Evolutionary conservation across 2,797 vertebrate genomes (phyloP), one percentile per base, ranked within the genome.

Genomic region (Spheniscus humboldti): DNA sequence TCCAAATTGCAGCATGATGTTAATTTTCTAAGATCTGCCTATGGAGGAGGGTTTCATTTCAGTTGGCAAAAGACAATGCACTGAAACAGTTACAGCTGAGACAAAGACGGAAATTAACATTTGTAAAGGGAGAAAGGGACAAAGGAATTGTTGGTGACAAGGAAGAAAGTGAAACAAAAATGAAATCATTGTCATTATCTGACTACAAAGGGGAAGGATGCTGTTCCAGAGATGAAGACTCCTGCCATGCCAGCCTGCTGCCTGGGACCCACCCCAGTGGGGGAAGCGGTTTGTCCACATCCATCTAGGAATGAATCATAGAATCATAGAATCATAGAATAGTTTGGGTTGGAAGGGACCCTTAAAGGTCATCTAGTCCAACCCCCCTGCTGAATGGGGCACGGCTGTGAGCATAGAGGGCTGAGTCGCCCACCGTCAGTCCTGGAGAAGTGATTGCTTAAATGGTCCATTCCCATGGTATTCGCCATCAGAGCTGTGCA

Each of bases 61-160:
- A 73, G 50, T 87, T 80, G 68, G 72, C 81, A 84, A 83, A 94
- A 88, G 89, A 96, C 94, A 97, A 96, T 94, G 64, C 73, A 63
- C 50, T 63, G 48, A 83, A 97, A 94, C 85, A 87, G 92, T 82
- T 71, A 88, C 71, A 85, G 86, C 71, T 6, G 31, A 93, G 93
- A 96, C 86, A 97, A 96, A 93, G 81, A 56, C 0, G 0, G 86
- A 79, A 96, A 96, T 97, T 96, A 96, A 83, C 89, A 96, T 95
- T 96, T 96, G 80, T 93, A 96, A 96, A 95, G 92, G 73, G 64
- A 78, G 82, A 71, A 88, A 56, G 56, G 74, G 89, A 97, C 91
- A 94, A 96, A 97, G 77, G 92, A 64, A 94, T 94, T 92, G 87
- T 88, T 96, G 86, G 77, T 89, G 89, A 96, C 73, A 86, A 91